Evolutionary conservation across 2,797 vertebrate species (phyloP), one percentile per base, ranked within the genome.

Genomic region (Etheostoma perlongum): DNA sequence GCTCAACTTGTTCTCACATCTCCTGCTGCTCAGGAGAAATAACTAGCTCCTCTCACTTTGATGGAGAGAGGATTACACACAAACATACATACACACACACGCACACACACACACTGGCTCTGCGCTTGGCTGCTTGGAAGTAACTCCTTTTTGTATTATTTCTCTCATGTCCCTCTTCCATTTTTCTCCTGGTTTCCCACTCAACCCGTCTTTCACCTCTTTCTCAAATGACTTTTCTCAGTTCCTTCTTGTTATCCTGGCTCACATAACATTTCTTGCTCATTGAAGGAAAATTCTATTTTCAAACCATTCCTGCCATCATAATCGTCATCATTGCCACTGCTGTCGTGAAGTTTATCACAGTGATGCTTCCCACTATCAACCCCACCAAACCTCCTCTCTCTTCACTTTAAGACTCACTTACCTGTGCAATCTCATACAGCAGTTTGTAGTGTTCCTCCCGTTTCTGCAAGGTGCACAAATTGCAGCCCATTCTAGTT

Each of bases 381-480:
- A 21, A 7, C 19, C 48, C 5, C 53, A 51, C 63, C 58, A 10
- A 46, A 18, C 51, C 30, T 7, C 36, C 12, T n/a, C 4, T 21
- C 14, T 48, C 18, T n/a, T 44, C 57, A 72, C 33, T 53, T 36
- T 14, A 60, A 44, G 36, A 70, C 76, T 72, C 76, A 76, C 97
- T 98, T 94, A 99, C 97, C 97, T 99, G 97, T 90, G 97, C 97
- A 90, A 99, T 97, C 96, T 99, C 98, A 89, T 99, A 99, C 40
- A 99, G 97, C 95, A 99, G 96, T 97, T 98, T 98, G 96, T 99
- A 99, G 95, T 98, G 97, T 89, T 99, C 98, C 93, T 99, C 97
- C 95, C 97, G 96, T 95, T 99, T 99, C 96, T 98, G 97, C 94
- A 99, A 96, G 95, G 97, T 96, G 96, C 98, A 99, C 94, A 99